These are phyloP conservation scores for Tinamus guttatus DNA, from an alignment of 2,113 vertebrate species.

Conservation along the genomic window DNA sequence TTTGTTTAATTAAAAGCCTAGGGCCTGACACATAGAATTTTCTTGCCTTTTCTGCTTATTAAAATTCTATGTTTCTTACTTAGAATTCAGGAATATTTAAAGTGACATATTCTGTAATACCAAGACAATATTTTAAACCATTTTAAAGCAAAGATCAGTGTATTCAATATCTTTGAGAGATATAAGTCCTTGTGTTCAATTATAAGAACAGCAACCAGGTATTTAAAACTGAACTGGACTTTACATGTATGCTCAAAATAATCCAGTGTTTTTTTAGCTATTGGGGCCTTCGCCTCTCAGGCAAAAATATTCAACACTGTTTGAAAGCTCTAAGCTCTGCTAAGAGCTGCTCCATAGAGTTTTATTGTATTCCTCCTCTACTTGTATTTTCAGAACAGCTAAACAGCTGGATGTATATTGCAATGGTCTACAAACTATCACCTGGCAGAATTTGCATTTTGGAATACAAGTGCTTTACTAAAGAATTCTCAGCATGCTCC, in stretches of 20 bases:
- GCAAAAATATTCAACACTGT: not conserved
- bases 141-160: not conserved
- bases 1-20: not conserved
- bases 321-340: not conserved
- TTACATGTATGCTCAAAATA: not conserved
- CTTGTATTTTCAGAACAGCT: not conserved
- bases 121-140: not conserved
- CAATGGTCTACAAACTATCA: not conserved
- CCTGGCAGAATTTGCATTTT: not conserved
- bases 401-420: accelerated
- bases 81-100: conserved; percentile 14
- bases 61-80: not conserved
- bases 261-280: not conserved
- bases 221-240: not conserved
- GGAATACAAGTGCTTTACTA: not conserved
- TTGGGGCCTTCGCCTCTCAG: not conserved
- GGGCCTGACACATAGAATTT: not conserved
- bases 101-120: not conserved
- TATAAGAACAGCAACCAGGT: not conserved
- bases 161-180: not conserved
- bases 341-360: not conserved
- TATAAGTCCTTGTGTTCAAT: not conserved
- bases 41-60: not conserved
- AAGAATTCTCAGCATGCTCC: not conserved
- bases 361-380: not conserved